Conservation (phyloP, 2,888 invertebrate species). For the Ethmia dodecea region DNA sequence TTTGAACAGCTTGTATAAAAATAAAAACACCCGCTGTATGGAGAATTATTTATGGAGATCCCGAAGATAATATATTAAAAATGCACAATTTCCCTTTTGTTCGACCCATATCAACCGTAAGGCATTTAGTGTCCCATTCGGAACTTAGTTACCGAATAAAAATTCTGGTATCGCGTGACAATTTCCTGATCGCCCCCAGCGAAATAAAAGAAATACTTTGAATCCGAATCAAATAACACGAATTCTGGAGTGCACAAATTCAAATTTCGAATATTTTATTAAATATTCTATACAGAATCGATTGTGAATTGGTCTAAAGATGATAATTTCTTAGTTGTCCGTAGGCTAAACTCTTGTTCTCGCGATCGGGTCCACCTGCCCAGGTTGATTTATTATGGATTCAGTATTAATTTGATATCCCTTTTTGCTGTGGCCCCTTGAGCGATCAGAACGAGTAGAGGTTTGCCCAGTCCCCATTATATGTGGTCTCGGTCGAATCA, state of each 20-base stretch:
- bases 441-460: slow-evolving; percentile 65
- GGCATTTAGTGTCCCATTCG: slow-evolving; percentile 10
- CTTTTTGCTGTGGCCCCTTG: slow-evolving; percentile 72
- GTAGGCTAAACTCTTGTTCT: slow-evolving; percentile 66
- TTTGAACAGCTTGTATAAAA: too few species aligned
- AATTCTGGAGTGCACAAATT: slow-evolving; percentile 45
- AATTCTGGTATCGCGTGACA: slow-evolving; percentile 39
- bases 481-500: slow-evolving; percentile 66
- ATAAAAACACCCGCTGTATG: too few species aligned
- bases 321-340: slow-evolving; percentile 71
- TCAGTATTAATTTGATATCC: slow-evolving; percentile 78
- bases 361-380: slow-evolving; percentile 71
- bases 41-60: too few species aligned
- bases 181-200: slow-evolving; percentile 23
- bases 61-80: too few species aligned
- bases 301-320: slow-evolving; percentile 29
- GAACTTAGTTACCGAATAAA: slow-evolving; percentile 5
- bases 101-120: slow-evolving; percentile 6
- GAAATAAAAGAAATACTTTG: slow-evolving; percentile 27
- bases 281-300: background rate
- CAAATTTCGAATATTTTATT: slow-evolving; percentile 19
- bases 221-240: slow-evolving; percentile 39
- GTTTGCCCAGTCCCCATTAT: slow-evolving; percentile 64
- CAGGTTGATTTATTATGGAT: slow-evolving; percentile 76
- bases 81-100: background rate